These are phyloP conservation scores for Cryptophagus acutangulus DNA, from an alignment of 2,888 invertebrate genomes.

Conservation along the genomic window DNA sequence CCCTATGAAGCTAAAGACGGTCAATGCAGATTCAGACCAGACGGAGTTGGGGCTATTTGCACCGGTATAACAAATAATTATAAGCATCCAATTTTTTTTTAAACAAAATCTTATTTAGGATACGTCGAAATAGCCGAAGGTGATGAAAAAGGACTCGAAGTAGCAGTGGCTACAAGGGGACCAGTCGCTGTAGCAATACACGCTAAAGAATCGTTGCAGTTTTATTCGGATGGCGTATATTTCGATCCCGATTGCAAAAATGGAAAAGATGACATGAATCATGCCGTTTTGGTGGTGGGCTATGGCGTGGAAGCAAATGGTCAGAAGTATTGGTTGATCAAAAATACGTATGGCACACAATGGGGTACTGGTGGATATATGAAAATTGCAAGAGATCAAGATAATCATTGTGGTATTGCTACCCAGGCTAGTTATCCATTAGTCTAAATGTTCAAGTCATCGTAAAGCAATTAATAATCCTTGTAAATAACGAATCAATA, in stretches of 20 bases:
- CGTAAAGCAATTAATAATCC: too few species aligned
- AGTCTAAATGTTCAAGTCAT: slow-evolving; percentile 57
- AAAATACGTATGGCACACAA: slow-evolving; percentile 59
- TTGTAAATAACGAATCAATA: too few species aligned
- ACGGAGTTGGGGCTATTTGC: slow-evolving; percentile 30
- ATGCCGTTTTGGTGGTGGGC: slow-evolving; percentile 77
- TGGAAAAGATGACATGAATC: slow-evolving; percentile 65
- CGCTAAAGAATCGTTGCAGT: slow-evolving; percentile 81
- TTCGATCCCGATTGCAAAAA: slow-evolving; percentile 66
- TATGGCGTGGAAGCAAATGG: slow-evolving; percentile 65
- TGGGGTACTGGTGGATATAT: slow-evolving; percentile 43
- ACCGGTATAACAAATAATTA: too few species aligned
- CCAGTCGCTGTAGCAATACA: slow-evolving; percentile 88
- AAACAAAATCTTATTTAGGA: slow-evolving; percentile 50
- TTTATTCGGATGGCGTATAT: slow-evolving; percentile 78
- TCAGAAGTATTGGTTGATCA: slow-evolving; percentile 63
- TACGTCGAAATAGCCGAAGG: slow-evolving; percentile 69
- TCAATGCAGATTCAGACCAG: slow-evolving; percentile 31
- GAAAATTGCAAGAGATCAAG: slow-evolving; percentile 38
- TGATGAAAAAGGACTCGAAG: slow-evolving; percentile 67
- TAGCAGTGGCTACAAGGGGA: slow-evolving; percentile 78
- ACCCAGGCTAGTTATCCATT: slow-evolving; percentile 75
- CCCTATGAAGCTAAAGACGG: slow-evolving; percentile 46
- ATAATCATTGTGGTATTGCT: slow-evolving; percentile 84
- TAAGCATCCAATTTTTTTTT: slow-evolving; percentile 9